phyloP scores from a whole-genome alignment of 2,797 vertebrate genomes.

The Propithecus perrieri region DNA sequence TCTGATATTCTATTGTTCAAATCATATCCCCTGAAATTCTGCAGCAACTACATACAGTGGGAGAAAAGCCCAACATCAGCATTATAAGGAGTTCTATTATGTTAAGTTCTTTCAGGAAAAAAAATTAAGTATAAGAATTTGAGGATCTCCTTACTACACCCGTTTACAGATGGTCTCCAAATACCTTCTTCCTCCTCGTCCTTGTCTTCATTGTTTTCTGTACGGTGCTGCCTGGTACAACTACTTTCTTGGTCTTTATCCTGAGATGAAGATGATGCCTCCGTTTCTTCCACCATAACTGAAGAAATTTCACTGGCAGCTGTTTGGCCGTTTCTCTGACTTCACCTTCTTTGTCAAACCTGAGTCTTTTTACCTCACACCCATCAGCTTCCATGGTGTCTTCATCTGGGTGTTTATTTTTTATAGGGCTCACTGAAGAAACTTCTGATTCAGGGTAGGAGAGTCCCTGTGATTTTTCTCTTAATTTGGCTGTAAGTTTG shows the following conservation, averaged over 20 bases:
- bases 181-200: conserved; percentile 84
- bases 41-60: conserved; percentile 3
- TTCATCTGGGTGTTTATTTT: no score
- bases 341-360: no score
- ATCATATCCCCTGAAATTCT: conserved; percentile 54
- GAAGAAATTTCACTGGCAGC: conserved; percentile 84
- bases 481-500: no score
- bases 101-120: conserved; percentile 33
- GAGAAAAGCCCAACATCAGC: conserved; percentile 31
- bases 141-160: conserved; percentile 50
- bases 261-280: conserved; percentile 87
- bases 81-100: conserved; percentile 24
- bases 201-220: conserved; percentile 89
- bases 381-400: no score
- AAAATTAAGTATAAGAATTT: conserved; percentile 28
- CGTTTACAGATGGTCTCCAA: conserved; percentile 64
- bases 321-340: conserved; percentile 72
- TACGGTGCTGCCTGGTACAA: conserved; percentile 84
- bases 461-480: no score
- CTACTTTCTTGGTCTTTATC: conserved; percentile 88
- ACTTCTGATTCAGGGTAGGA: no score
- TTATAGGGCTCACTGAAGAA: no score
- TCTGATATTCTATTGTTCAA: conserved; percentile 51
- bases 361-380: no score
- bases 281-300: conserved; percentile 88